Base-by-base conservation (phyloP, 2,113 vertebrate genomes). In the Hiodon alosoides region DNA sequence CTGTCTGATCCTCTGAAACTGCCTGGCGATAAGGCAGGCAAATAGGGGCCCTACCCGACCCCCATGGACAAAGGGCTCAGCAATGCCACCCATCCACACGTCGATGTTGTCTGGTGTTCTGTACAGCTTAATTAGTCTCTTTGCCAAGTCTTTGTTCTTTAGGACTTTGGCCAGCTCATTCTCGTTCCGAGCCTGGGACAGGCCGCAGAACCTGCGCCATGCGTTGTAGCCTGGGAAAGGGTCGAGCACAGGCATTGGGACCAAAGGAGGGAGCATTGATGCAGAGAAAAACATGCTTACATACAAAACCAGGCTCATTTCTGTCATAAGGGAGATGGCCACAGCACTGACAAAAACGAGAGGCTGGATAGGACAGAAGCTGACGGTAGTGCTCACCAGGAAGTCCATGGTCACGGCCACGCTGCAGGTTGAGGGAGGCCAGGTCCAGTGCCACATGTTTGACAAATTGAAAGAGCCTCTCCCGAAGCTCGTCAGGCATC, bases 401-500 rank as follows among this genome's bases (percentile, higher is more conserved):
- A 2, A 98, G 81, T 68, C 90, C 92, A 0, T 95, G 93, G 2
- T 97, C 95, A 4, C 93, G 85, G 70, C 89, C 71, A 0, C 89
- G 83, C 59, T 94, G 90, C 91, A 95, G 92, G 86, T 96, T 95
- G n/a, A 96, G 85, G 0, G 92, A 73, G 0, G 86, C 85, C 13
- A 98, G 81, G 75, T 96, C 94, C 78, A 94, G 79, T 1, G 92
- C 84, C 58, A 92, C 7, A 2, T 83, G 75, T 17, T 14, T 6
- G 59, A 87, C 84, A 14, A 92, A 90, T 79, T 79, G 59, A 57
- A 95, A 97, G 2, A 98, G 83, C 59, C 1, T 77, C 3, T 98
- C 92, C 77, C 90, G 84, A 55, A 98, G 79, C 31, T 94, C 92
- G 0, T 91, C 72, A 76, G 95, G 90, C 16, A 95, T 0, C 86